phyloP scores from a whole-genome alignment of 2,888 invertebrate genomes.

The Opisthograptis luteolata region DNA sequence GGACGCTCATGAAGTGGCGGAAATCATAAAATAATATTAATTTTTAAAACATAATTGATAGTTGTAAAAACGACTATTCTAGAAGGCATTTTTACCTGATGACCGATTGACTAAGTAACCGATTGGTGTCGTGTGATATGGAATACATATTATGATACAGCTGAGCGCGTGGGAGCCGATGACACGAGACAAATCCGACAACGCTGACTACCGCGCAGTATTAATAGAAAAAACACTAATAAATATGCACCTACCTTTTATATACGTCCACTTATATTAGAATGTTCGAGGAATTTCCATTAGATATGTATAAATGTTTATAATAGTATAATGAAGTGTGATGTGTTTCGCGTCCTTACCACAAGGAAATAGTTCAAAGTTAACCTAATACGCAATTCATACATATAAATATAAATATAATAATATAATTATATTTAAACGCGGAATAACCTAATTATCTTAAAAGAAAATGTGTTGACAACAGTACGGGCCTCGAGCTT shows the following conservation, averaged over 20 bases:
- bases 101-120: slow-evolving; percentile 55
- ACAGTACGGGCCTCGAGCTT: too few species aligned
- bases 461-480: too few species aligned
- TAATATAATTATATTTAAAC: too few species aligned
- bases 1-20: slow-evolving; percentile 20
- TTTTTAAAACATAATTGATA: slow-evolving; percentile 6
- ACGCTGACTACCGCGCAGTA: slow-evolving; percentile 47
- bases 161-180: slow-evolving; percentile 54
- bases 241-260: slow-evolving; percentile 35
- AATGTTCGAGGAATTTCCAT: slow-evolving; percentile 12
- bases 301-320: not conserved
- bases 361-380: not conserved
- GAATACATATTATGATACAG: slow-evolving; percentile 55
- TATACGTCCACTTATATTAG: slow-evolving; percentile 16
- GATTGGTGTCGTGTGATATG: slow-evolving; percentile 55
- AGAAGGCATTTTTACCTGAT: slow-evolving; percentile 48
- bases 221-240: slow-evolving; percentile 40
- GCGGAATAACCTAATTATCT: too few species aligned
- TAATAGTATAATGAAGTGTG: too few species aligned
- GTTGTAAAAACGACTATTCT: slow-evolving; percentile 46
- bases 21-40: slow-evolving; percentile 24
- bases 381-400: too few species aligned
- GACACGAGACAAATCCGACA: slow-evolving; percentile 54
- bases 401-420: too few species aligned
- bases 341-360: slow-evolving; percentile 4